Evolutionary conservation across 2,797 vertebrate genomes (phyloP).

Genomic region (Eulemur albifrons): DNA sequence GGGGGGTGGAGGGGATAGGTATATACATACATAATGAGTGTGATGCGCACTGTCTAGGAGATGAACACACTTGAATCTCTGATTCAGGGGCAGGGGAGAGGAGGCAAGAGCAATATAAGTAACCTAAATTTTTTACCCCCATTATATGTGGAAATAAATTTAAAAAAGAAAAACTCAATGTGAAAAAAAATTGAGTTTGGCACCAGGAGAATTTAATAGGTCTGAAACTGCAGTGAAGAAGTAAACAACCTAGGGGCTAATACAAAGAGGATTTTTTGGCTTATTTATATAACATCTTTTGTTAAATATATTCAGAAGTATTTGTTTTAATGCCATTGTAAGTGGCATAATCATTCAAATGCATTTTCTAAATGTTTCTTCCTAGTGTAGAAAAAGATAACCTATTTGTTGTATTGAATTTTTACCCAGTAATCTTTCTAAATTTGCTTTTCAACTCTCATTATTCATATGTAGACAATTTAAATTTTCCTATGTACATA

Average conservation of each 20-base stretch:
- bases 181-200: not conserved
- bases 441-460: not conserved
- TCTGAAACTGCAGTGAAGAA: not conserved
- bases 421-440: not conserved
- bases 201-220: not conserved
- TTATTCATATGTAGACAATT: not conserved
- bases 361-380: not conserved
- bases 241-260: not conserved
- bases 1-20: too few species aligned
- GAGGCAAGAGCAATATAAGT: too few species aligned
- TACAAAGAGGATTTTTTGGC: not conserved
- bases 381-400: not conserved
- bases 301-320: not conserved
- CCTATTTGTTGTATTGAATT: not conserved
- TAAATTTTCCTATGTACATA: not conserved
- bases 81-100: too few species aligned
- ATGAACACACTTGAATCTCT: too few species aligned
- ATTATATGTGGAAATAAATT: too few species aligned
- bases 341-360: not conserved
- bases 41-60: too few species aligned
- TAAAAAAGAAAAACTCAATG: too few species aligned
- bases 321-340: not conserved
- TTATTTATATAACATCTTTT: not conserved
- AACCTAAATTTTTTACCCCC: too few species aligned
- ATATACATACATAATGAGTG: too few species aligned